These are phyloP conservation scores for Cherax destructor DNA, from an alignment of 1,140 invertebrate species.

Conservation along the genomic window DNA sequence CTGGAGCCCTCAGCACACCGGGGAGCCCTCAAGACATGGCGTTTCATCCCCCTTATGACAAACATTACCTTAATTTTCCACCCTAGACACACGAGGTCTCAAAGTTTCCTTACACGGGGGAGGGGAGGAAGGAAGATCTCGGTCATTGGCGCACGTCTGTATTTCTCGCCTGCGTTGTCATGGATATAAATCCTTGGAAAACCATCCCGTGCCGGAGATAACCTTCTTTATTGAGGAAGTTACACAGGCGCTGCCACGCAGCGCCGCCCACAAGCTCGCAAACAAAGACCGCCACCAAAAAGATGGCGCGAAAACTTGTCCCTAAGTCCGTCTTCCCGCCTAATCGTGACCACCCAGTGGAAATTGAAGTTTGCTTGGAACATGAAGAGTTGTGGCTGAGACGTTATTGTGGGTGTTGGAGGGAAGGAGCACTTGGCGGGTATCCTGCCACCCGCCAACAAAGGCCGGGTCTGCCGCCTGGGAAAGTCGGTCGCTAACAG, in stretches of 20 bases:
- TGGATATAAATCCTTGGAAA: neutral
- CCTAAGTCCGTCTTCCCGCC: neutral
- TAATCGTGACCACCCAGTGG: neutral
- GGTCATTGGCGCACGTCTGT: neutral
- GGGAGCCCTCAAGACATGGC: neutral
- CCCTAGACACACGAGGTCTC: neutral
- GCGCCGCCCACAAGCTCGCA: neutral
- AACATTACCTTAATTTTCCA: neutral
- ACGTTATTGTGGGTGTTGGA: neutral
- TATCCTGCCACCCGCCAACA: conserved; percentile 1
- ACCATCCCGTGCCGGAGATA: neutral
- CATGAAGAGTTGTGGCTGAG: neutral
- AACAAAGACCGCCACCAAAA: neutral
- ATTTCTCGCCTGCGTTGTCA: neutral
- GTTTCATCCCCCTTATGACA: neutral
- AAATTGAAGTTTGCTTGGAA: neutral
- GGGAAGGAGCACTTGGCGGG: neutral
- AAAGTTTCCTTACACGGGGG: neutral
- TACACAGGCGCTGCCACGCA: neutral
- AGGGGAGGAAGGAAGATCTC: neutral
- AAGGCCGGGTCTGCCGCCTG: neutral
- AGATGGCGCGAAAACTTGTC: neutral
- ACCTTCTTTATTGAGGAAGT: neutral
- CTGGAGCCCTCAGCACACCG: neutral
- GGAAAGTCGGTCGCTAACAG: conserved; percentile 28